These are phyloP conservation scores for Lagria hirta DNA, from an alignment of 2,888 invertebrate species.

Conservation along the genomic window DNA sequence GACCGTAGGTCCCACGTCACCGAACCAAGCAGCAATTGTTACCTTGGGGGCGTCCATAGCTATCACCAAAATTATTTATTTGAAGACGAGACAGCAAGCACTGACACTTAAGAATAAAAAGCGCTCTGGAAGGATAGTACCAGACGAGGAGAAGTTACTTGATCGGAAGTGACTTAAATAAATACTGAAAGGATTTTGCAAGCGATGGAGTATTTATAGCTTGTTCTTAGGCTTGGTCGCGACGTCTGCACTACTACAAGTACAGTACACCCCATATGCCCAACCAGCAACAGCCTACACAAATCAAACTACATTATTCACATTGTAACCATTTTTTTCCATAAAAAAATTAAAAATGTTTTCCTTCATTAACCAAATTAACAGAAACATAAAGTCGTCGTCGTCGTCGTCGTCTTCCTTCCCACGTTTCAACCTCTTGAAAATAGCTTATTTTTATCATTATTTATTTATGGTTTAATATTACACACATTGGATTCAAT, in stretches of 20 bases:
- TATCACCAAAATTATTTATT: slow-evolving; percentile 5
- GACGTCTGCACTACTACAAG: too few relatives aligned
- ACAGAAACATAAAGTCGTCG: too few relatives aligned
- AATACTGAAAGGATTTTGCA: slow-evolving; percentile 45
- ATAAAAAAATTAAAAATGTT: too few relatives aligned
- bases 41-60: slow-evolving; percentile 49
- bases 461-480: too few relatives aligned
- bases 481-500: too few relatives aligned
- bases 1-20: slow-evolving; percentile 45
- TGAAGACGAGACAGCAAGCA: slow-evolving; percentile 1
- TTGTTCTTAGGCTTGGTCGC: slow-evolving; percentile 48
- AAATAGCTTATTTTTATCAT: too few relatives aligned
- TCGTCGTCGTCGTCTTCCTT: too few relatives aligned
- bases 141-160: slow-evolving; percentile 6
- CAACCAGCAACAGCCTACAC: slow-evolving; percentile 30
- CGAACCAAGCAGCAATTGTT: slow-evolving; percentile 47
- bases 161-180: slow-evolving; percentile 22
- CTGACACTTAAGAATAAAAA: slow-evolving; percentile 4
- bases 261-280: slow-evolving; percentile 40
- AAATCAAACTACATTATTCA: too few relatives aligned
- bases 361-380: too few relatives aligned
- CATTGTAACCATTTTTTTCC: too few relatives aligned
- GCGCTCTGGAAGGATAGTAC: slow-evolving; percentile 1
- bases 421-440: too few relatives aligned
- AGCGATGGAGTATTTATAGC: slow-evolving; percentile 48